Percentiles rank a stretch among this genome's conserved stretches.
Evolutionary conservation across 1,140 invertebrate genomes (phyloP).

Genomic region (Drosophila rufa): DNA sequence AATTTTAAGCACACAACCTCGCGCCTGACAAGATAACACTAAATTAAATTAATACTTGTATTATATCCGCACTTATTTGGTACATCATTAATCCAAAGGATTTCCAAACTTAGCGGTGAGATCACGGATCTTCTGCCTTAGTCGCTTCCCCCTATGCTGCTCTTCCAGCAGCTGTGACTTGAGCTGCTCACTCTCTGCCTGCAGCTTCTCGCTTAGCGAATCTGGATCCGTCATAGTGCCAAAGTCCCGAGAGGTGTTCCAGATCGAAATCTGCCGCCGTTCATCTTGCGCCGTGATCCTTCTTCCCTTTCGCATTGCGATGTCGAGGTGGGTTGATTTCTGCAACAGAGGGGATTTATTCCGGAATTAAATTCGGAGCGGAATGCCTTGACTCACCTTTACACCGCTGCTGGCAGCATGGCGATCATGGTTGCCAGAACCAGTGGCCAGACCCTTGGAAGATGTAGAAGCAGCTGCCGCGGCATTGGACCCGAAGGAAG

Average conservation of each 20-base stretch:
- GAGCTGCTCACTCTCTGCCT: slow-evolving; percentile 36
- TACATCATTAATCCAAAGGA: neutral
- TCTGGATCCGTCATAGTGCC: slow-evolving; percentile 56
- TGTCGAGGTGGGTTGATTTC: slow-evolving; percentile 45
- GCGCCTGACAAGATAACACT: slow-evolving; percentile 8
- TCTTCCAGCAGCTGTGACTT: slow-evolving; percentile 47
- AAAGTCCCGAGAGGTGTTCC: slow-evolving; percentile 42
- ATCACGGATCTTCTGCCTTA: slow-evolving; percentile 52
- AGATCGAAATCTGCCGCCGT: slow-evolving; percentile 48
- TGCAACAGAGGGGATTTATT: neutral
- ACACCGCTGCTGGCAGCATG: neutral
- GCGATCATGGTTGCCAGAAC: neutral
- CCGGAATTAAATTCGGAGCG: neutral
- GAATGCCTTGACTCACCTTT: slow-evolving; percentile 22
- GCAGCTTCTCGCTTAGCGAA: slow-evolving; percentile 14
- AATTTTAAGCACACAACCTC: neutral
- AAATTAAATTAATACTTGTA: slow-evolving; percentile 26
- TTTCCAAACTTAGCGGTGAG: slow-evolving; percentile 22
- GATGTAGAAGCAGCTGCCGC: neutral
- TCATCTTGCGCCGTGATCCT: slow-evolving; percentile 61
- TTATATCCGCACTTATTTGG: slow-evolving; percentile 2
- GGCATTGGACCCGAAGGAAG: slow-evolving; percentile 31
- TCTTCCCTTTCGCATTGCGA: slow-evolving; percentile 41
- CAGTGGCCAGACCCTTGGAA: neutral
- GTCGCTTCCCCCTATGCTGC: slow-evolving; percentile 42